Evolutionary conservation across 2,888 invertebrate genomes (phyloP).

Genomic region (Rotaria socialis): DNA sequence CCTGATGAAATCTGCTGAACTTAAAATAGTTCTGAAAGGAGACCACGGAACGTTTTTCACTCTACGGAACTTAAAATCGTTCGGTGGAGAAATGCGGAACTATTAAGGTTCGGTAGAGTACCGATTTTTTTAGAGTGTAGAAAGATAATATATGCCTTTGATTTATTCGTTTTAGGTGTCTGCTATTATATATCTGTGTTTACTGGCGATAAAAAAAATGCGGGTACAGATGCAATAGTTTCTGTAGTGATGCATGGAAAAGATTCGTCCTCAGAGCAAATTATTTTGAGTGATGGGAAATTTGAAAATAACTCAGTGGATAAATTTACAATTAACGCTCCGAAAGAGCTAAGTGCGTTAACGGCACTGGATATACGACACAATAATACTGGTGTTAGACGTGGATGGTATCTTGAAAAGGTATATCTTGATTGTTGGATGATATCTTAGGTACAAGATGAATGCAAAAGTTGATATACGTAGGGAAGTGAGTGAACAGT

Average conservation of each 20-base stretch:
- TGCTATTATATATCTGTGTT: conserved; percentile 56
- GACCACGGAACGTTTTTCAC: too few species aligned
- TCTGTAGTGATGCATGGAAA: conserved; percentile 52
- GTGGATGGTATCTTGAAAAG: conserved; percentile 57
- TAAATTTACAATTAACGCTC: conserved; percentile 55
- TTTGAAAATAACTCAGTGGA: conserved; percentile 56
- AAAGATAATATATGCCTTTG: background rate
- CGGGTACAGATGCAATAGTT: conserved; percentile 57
- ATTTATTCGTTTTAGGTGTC: conserved; percentile 50
- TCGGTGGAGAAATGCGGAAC: too few species aligned
- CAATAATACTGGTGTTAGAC: conserved; percentile 55
- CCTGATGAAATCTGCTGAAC: too few species aligned
- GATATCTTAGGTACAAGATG: too few species aligned
- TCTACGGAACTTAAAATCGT: too few species aligned
- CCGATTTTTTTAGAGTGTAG: too few species aligned
- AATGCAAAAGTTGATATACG: too few species aligned
- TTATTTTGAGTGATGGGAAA: conserved; percentile 56
- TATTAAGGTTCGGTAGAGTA: too few species aligned
- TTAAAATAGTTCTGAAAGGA: too few species aligned
- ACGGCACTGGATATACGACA: conserved; percentile 57
- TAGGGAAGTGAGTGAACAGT: too few species aligned
- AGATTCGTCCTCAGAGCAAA: conserved; percentile 53
- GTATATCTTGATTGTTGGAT: conserved; percentile 46
- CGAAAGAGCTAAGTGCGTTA: conserved; percentile 54
- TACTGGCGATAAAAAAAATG: conserved; percentile 55